Evolutionary conservation across 1,140 invertebrate genomes (phyloP).

Genomic region (Ctenoplectra terminalis): DNA sequence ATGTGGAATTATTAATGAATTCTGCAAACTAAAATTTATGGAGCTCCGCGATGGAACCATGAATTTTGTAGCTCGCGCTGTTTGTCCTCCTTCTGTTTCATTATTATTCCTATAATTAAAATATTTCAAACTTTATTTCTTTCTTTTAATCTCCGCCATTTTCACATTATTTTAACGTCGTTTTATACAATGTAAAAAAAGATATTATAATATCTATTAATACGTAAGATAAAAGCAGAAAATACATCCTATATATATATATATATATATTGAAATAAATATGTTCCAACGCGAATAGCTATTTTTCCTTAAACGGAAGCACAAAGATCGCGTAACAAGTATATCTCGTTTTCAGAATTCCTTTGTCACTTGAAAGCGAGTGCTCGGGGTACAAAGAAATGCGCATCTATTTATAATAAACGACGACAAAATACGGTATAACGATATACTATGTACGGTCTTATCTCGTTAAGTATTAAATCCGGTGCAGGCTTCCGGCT

Average conservation of each 20-base stretch:
- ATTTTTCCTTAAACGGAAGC: neutral
- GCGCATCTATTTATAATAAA: neutral
- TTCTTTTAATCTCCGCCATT: neutral
- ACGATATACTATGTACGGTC: neutral
- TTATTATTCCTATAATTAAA: neutral
- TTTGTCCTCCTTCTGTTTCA: neutral
- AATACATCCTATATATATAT: too few relatives aligned
- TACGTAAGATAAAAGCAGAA: too few relatives aligned
- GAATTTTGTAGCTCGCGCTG: neutral
- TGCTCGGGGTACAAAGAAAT: neutral
- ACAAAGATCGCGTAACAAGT: neutral
- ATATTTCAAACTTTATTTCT: neutral
- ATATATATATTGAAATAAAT: neutral
- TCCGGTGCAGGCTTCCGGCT: neutral
- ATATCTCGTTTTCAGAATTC: neutral
- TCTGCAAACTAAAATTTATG: neutral
- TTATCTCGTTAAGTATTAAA: constrained; percentile 5
- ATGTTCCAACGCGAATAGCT: neutral
- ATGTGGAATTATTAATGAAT: neutral
- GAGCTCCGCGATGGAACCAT: neutral
- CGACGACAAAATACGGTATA: neutral
- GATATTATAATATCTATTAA: too few relatives aligned
- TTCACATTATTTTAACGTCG: too few relatives aligned
- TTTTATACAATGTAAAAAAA: too few relatives aligned
- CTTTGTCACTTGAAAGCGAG: too few relatives aligned